Evolutionary conservation across 2,797 vertebrate genomes (phyloP).

Genomic region (Tamandua tetradactyla): DNA sequence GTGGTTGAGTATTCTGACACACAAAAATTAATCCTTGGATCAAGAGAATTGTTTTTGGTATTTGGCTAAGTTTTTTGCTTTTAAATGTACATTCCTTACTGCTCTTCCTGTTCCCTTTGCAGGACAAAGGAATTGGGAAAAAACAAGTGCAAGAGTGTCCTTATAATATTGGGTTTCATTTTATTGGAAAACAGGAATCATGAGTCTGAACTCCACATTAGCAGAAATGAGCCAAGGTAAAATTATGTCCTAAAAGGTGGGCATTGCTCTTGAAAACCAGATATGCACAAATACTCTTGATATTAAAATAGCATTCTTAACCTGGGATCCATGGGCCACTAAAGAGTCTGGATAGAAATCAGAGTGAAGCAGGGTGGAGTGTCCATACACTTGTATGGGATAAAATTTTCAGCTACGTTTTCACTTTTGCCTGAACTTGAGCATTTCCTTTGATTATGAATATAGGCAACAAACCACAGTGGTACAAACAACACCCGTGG

Average conservation of each 20-base stretch:
- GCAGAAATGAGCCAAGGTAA: conserved; percentile 61
- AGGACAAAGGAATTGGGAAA: conserved; percentile 68
- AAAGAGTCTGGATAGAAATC: neutral
- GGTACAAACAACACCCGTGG: neutral
- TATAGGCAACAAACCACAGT: neutral
- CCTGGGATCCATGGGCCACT: neutral
- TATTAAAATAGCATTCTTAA: neutral
- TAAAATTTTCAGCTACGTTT: neutral
- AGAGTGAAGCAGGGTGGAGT: neutral
- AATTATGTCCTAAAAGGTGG: conserved; percentile 68
- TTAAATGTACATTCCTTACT: conserved; percentile 76
- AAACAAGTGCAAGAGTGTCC: conserved; percentile 77
- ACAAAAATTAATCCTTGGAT: conserved; percentile 51
- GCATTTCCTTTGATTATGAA: conserved; percentile 33
- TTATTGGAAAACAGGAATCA: conserved; percentile 86
- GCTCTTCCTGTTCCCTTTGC: conserved; percentile 82
- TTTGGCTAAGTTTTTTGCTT: neutral
- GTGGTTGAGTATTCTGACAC: conserved; percentile 18
- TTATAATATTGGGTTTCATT: conserved; percentile 80
- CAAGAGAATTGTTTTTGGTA: conserved; percentile 46
- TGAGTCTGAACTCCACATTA: conserved; percentile 83
- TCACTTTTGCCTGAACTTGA: neutral
- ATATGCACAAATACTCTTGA: neutral
- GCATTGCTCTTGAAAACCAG: neutral
- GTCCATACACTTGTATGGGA: neutral